Evolutionary conservation across 2,888 invertebrate species (phyloP).

Genomic region (Drosophila gaucha): DNA sequence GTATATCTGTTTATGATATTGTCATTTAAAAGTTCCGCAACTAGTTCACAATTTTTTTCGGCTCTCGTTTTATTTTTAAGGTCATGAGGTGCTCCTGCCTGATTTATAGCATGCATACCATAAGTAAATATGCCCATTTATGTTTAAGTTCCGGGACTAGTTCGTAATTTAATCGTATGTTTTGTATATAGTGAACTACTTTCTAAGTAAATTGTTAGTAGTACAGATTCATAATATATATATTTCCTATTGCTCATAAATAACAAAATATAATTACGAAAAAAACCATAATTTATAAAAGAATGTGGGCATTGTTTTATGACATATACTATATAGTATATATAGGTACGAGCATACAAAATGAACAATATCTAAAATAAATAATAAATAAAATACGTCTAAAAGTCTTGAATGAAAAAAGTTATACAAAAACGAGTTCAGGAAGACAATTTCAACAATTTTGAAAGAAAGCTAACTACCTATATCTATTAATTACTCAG

Average conservation of each 20-base stretch:
- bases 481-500: neutral
- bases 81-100: too few species aligned
- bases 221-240: neutral
- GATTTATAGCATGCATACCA: neutral
- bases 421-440: conserved; percentile 1
- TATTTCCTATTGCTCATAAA: neutral
- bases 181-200: neutral
- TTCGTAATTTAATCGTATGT: neutral
- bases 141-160: neutral
- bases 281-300: neutral
- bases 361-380: conserved; percentile 12
- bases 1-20: neutral
- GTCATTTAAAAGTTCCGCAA: neutral
- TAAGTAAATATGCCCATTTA: neutral
- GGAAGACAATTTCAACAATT: conserved; percentile 3
- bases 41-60: neutral
- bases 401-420: conserved; percentile 3
- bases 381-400: neutral
- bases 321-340: neutral
- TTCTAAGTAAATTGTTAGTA: neutral
- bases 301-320: conserved; percentile 3
- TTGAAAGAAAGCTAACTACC: conserved; percentile 12
- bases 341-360: neutral
- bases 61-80: too few species aligned
- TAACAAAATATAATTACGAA: neutral